These are phyloP conservation scores for Nineta flava DNA, from an alignment of 2,888 invertebrate genomes.

Conservation along the genomic window DNA sequence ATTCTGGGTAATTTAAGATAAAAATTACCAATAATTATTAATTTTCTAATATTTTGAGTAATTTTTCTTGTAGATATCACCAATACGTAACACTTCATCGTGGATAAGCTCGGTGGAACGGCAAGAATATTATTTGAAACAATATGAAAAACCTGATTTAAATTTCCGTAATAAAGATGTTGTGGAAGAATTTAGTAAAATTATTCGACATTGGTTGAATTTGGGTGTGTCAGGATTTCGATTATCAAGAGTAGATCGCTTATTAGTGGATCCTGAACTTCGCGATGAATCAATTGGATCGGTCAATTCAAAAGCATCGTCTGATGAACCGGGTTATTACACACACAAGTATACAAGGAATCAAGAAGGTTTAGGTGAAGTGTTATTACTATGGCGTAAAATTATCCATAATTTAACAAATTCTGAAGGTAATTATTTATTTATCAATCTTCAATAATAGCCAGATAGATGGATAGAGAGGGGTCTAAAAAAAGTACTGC, in stretches of 20 bases:
- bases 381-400: conserved; percentile 46
- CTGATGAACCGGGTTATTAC: conserved; percentile 42
- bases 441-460: neutral
- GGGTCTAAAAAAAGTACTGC: no score
- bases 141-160: conserved; percentile 63
- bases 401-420: conserved; percentile 40
- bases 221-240: conserved; percentile 73
- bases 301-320: conserved; percentile 26
- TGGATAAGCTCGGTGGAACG: conserved; percentile 53
- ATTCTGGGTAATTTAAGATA: conserved; percentile 54
- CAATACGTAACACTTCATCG: conserved; percentile 35
- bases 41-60: no score
- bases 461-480: conserved; percentile 6
- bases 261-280: conserved; percentile 40
- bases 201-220: conserved; percentile 52
- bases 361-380: conserved; percentile 35
- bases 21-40: neutral
- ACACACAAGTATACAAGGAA: conserved; percentile 47
- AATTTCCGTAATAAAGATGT: conserved; percentile 60
- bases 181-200: conserved; percentile 44
- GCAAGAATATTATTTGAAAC: conserved; percentile 62
- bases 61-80: conserved; percentile 24
- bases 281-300: conserved; percentile 31
- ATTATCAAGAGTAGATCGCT: conserved; percentile 46
- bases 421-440: conserved; percentile 24